Conservation (phyloP, 2,888 invertebrate species). For the Pseudococcus longispinus region DNA sequence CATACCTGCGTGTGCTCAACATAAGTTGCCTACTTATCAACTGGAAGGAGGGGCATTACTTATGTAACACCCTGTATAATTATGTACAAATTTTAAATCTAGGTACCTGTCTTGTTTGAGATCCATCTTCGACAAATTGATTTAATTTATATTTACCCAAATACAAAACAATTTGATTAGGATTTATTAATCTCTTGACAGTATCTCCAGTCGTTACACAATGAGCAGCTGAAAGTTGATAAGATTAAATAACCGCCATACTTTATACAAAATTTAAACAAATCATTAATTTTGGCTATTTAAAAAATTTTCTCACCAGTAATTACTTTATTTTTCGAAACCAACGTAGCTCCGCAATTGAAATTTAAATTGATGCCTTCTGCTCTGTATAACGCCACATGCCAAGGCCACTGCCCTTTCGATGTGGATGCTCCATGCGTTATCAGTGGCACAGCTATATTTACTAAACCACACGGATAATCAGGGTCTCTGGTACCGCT, state of each 20-base stretch:
- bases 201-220: conserved; percentile 66
- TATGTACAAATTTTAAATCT: too few species aligned
- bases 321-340: conserved; percentile 67
- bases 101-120: conserved; percentile 61
- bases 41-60: too few species aligned
- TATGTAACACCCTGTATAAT: too few species aligned
- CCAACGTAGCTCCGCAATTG: conserved; percentile 72
- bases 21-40: too few species aligned
- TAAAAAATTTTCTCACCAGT: conserved; percentile 62
- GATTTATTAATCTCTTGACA: conserved; percentile 60
- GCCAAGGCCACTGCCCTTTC: conserved; percentile 75
- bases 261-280: background rate
- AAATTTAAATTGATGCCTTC: conserved; percentile 65
- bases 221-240: conserved; percentile 66
- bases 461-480: conserved; percentile 57
- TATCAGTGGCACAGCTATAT: conserved; percentile 66
- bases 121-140: conserved; percentile 62
- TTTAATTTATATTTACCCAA: conserved; percentile 62
- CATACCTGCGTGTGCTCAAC: too few species aligned
- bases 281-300: background rate
- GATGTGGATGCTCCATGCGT: conserved; percentile 69
- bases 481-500: conserved; percentile 14
- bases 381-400: conserved; percentile 71
- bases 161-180: conserved; percentile 62
- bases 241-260: background rate